Conservation (phyloP, 2,113 vertebrate genomes). For the Ctenomys sociabilis region DNA sequence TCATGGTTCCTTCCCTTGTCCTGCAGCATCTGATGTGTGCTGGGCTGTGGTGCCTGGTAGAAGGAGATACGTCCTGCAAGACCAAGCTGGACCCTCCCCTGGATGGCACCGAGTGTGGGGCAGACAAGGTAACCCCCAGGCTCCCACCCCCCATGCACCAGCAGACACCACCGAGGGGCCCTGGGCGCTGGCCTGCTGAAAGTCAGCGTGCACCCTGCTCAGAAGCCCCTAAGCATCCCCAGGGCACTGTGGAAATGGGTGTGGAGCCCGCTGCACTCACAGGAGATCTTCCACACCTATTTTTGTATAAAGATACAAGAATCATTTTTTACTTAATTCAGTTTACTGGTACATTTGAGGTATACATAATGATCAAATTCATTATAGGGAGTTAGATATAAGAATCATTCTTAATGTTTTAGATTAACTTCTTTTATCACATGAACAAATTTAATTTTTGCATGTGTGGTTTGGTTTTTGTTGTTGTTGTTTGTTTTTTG, state of each 20-base stretch:
- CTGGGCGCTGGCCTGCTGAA: neutral
- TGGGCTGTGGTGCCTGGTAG: conserved; percentile 97
- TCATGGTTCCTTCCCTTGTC: conserved; percentile 71
- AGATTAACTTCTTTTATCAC: neutral
- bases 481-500: too few species aligned
- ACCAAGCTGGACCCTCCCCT: conserved; percentile 98
- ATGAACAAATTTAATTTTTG: neutral
- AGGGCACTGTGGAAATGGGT: neutral
- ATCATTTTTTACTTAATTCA: neutral
- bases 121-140: conserved; percentile 93
- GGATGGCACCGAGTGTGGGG: conserved; percentile 96
- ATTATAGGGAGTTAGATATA: neutral
- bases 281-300: too few species aligned
- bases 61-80: conserved; percentile 95
- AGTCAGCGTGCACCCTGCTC: neutral
- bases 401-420: neutral
- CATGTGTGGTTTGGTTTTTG: too few species aligned
- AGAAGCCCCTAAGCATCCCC: neutral
- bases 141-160: accelerated
- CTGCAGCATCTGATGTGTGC: conserved; percentile 96
- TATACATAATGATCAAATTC: neutral
- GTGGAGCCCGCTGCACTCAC: accelerated
- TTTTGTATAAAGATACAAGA: neutral
- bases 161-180: accelerated
- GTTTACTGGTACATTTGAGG: neutral